phyloP scores from a whole-genome alignment of 2,888 invertebrate genomes.

The Cheilosia impressa region DNA sequence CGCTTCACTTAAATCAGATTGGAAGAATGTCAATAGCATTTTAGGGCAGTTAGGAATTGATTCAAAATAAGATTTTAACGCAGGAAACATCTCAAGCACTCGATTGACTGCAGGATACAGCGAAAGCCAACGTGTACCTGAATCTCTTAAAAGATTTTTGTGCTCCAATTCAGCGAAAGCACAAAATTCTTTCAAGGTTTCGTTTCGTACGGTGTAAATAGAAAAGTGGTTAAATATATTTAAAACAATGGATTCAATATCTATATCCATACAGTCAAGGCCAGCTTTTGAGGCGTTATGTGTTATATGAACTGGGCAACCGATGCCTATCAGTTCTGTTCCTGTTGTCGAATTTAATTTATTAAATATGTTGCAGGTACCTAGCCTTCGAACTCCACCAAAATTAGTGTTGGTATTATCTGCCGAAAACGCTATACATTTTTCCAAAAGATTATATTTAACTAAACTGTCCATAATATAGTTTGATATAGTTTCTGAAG shows the following conservation, averaged over 20 bases:
- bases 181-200: too few species aligned
- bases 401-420: conserved; percentile 37
- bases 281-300: conserved; percentile 21
- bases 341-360: conserved; percentile 23
- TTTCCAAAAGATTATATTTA: conserved; percentile 32
- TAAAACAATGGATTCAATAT: conserved; percentile 19
- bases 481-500: conserved; percentile 31
- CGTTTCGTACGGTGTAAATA: too few species aligned
- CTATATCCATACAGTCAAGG: conserved; percentile 19
- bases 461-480: conserved; percentile 17
- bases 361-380: conserved; percentile 21
- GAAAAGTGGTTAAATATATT: conserved; percentile 30
- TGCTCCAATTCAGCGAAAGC: too few species aligned
- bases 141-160: too few species aligned
- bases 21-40: too few species aligned
- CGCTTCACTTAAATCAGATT: too few species aligned
- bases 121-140: too few species aligned
- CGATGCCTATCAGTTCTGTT: conserved; percentile 19
- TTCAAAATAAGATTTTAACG: too few species aligned
- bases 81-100: too few species aligned
- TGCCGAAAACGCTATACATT: conserved; percentile 37
- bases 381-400: conserved; percentile 18
- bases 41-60: too few species aligned
- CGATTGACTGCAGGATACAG: too few species aligned
- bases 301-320: not conserved